These are phyloP conservation scores for Cyrtodaria siliqua DNA, from an alignment of 2,888 invertebrate genomes.

Conservation along the genomic window DNA sequence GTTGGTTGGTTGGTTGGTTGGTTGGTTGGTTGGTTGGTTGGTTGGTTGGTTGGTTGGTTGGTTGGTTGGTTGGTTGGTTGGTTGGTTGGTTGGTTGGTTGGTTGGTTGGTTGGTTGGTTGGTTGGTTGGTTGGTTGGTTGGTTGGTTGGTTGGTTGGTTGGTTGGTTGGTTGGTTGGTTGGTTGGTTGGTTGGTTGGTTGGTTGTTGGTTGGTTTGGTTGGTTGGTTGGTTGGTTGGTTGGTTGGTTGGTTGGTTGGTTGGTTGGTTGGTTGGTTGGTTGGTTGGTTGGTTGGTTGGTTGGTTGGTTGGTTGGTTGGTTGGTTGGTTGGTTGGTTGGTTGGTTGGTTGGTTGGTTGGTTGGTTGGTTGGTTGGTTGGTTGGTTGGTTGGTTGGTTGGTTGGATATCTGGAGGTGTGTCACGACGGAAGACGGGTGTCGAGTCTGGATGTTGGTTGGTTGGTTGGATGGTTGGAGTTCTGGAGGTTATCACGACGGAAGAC, in stretches of 20 bases:
- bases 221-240: no score
- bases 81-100: slow-evolving; percentile 4
- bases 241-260: slow-evolving; percentile 4
- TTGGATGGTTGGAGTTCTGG: no score
- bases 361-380: no score
- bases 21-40: slow-evolving; percentile 1
- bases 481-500: no score
- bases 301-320: slow-evolving; percentile 4
- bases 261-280: slow-evolving; percentile 4
- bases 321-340: slow-evolving; percentile 4
- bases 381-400: no score
- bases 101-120: slow-evolving; percentile 4
- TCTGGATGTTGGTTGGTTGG: no score
- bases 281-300: slow-evolving; percentile 4
- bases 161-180: slow-evolving; percentile 4
- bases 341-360: slow-evolving; percentile 4
- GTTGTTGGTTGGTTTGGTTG: no score
- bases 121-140: slow-evolving; percentile 4
- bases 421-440: no score
- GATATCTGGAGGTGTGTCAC: no score
- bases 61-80: slow-evolving; percentile 4
- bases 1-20: no score
- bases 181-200: no score
- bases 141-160: slow-evolving; percentile 4
- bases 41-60: slow-evolving; percentile 4